Evolutionary conservation across 2,888 invertebrate genomes (phyloP), one percentile per base, ranked within the genome.

Genomic region (Drosophila kanekoi): DNA sequence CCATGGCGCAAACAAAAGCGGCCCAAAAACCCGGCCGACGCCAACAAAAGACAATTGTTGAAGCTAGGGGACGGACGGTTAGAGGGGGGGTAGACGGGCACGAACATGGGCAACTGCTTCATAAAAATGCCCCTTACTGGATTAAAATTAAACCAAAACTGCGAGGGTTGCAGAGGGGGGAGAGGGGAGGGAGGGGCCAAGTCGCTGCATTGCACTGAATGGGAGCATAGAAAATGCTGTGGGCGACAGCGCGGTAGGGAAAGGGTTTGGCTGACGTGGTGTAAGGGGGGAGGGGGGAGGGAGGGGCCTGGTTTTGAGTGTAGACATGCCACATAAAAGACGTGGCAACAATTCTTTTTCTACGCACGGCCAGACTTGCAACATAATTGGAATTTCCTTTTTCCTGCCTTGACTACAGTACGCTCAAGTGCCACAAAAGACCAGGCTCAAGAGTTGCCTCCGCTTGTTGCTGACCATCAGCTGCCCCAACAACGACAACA

Each of bases 301-400:
- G 32, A 16, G 16, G 48, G 32, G 23, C 4, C 20, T 23, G 23
- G 23, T 6, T 28, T 28, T 28, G 28, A 28, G 28, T 28, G 8
- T 28, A 28, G 28, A 59, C 51, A 53, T 52, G 80, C 74, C 60
- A 56, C 78, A 82, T 87, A 81, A 70, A 78, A 80, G 78, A 77
- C 73, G 69, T 63, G 69, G 81, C 60, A 77, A 77, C 73, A 78
- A 80, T 78, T 69, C 69, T 87, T 84, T 76, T 87, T 77, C 88
- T 87, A 87, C 83, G 86, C 86, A 79, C 86, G 80, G 83, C 74
- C 82, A 88, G 82, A 86, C 78, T 74, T 72, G 87, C 87, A 86
- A 80, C 86, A 88, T 84, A 84, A 84, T 84, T 84, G 83, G 89
- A 84, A 84, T 84, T 84, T 84, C 83, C 83, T 88, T 88, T 82